Evolutionary conservation across 2,113 vertebrate genomes (phyloP).

Genomic region (Gymnobelideus leadbeateri): DNA sequence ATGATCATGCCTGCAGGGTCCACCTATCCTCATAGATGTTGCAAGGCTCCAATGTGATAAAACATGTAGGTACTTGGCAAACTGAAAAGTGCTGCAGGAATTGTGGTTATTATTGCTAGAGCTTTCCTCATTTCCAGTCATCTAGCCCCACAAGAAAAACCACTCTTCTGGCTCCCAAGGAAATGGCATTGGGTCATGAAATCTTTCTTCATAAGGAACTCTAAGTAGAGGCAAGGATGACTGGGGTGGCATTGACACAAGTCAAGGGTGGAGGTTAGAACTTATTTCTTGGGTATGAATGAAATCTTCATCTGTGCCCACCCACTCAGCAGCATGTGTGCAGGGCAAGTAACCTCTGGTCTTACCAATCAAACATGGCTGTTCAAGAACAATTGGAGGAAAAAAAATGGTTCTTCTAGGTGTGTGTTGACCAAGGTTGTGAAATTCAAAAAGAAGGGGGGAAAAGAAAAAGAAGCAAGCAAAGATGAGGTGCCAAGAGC

Average conservation of each 20-base stretch:
- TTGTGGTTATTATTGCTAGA: neutral
- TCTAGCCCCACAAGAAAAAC: neutral
- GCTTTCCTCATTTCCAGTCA: neutral
- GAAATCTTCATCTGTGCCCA: too few species aligned
- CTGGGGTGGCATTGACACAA: neutral
- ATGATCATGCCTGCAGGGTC: rapidly evolving
- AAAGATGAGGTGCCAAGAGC: neutral
- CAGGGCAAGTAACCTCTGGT: neutral
- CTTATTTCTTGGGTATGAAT: neutral
- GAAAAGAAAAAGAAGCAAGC: neutral
- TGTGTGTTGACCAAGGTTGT: neutral
- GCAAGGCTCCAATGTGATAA: neutral
- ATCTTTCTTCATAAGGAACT: too few species aligned
- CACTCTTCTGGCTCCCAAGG: neutral
- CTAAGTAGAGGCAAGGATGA: neutral
- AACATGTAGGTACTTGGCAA: neutral
- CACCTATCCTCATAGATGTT: neutral
- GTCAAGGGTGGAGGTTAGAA: neutral
- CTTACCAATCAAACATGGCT: neutral
- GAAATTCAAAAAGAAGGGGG: neutral
- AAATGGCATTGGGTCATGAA: neutral
- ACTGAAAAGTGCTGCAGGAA: neutral
- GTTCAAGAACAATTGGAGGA: neutral
- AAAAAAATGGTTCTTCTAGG: neutral
- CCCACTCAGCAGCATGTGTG: neutral